Conservation (phyloP, 2,113 vertebrate species). For the Zootoca vivipara region DNA sequence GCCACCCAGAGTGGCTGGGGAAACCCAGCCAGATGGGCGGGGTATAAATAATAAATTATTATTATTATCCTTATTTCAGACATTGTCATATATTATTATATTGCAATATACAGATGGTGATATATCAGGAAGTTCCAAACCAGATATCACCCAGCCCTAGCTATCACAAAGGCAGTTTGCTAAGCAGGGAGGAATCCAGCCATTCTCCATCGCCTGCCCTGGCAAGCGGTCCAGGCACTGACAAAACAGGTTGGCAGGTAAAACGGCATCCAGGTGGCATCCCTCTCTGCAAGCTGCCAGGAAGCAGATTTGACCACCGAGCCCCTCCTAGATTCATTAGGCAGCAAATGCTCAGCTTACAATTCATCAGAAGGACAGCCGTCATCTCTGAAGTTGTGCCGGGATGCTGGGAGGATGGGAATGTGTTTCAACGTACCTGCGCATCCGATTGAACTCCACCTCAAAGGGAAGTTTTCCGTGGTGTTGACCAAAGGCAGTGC, state of each 20-base stretch:
- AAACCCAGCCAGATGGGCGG: too few relatives aligned
- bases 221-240: background rate
- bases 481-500: slow-evolving; percentile 18
- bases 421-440: background rate
- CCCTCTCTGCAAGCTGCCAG: background rate
- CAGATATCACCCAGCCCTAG: too few relatives aligned
- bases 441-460: background rate
- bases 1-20: too few relatives aligned
- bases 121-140: too few relatives aligned
- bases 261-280: background rate
- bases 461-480: slow-evolving; percentile 14
- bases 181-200: too few relatives aligned
- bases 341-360: fast-evolving
- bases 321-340: background rate
- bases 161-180: too few relatives aligned
- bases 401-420: background rate
- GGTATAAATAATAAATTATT: too few relatives aligned
- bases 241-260: background rate
- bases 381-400: background rate
- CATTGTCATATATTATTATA: too few relatives aligned
- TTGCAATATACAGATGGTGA: too few relatives aligned
- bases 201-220: too few relatives aligned
- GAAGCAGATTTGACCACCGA: background rate
- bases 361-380: fast-evolving
- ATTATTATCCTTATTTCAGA: too few relatives aligned